Percentiles rank a stretch among this genome's conserved stretches.
Evolutionary conservation across 2,797 vertebrate genomes (phyloP).

Genomic region (Rhinichthys osculus): DNA sequence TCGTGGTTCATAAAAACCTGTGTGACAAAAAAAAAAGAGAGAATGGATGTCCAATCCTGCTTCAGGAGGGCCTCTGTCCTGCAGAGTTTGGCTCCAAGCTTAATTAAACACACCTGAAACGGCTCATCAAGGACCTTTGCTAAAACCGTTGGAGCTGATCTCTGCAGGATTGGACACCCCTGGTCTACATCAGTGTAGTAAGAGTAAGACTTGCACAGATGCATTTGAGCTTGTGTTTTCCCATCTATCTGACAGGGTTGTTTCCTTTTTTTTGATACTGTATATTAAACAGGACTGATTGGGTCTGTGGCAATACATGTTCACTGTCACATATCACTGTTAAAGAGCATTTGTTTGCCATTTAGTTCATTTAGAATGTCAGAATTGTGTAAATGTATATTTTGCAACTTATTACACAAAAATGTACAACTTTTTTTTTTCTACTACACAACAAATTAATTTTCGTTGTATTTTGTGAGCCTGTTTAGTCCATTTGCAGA

Average conservation of each 20-base stretch:
- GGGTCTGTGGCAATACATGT: constrained; percentile 54
- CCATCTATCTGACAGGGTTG: constrained; percentile 39
- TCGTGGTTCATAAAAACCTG: constrained; percentile 4
- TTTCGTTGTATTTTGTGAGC: constrained; percentile 62
- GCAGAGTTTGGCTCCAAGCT: not conserved
- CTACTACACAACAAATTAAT: constrained; percentile 73
- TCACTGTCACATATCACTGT: constrained; percentile 36
- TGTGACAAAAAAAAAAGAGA: no score
- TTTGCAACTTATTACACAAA: constrained; percentile 61
- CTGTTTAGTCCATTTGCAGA: constrained; percentile 68
- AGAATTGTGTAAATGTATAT: constrained; percentile 29
- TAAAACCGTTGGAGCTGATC: not conserved
- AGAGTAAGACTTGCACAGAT: constrained; percentile 9
- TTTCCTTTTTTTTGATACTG: constrained; percentile 38
- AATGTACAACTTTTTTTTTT: not conserved
- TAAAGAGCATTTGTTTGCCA: constrained; percentile 11
- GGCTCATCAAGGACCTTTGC: not conserved
- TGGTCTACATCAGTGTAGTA: not conserved
- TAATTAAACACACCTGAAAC: not conserved
- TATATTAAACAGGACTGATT: constrained; percentile 47
- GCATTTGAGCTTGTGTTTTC: constrained; percentile 28
- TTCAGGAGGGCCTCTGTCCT: not conserved
- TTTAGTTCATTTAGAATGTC: constrained; percentile 7
- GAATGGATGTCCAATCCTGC: not conserved
- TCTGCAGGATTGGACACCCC: not conserved